A percentile compares a stretch with the other conserved stretches of the same genome.
Conservation (phyloP, 2,888 invertebrate species). For the Drosophila sordidapex region DNA sequence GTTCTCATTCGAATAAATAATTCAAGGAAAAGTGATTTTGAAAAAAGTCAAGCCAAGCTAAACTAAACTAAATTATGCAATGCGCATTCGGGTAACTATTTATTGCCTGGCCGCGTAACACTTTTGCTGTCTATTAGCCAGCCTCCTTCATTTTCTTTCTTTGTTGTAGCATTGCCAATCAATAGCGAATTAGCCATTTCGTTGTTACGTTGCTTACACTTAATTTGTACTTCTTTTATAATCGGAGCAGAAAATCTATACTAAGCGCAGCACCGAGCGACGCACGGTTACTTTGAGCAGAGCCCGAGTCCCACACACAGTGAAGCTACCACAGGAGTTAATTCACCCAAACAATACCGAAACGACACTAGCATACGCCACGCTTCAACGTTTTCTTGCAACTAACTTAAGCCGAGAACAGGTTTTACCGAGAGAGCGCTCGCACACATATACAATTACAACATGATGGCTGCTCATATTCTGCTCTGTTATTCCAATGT, state of each 20-base stretch:
- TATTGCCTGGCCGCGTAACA: slow-evolving; percentile 34
- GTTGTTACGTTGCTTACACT: slow-evolving; percentile 37
- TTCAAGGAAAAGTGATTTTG: slow-evolving; percentile 33
- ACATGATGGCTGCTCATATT: slow-evolving; percentile 86
- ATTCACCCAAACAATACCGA: slow-evolving; percentile 33
- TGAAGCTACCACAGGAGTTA: slow-evolving; percentile 50
- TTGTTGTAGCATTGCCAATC: slow-evolving; percentile 25
- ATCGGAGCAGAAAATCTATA: slow-evolving; percentile 52
- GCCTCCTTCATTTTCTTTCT: slow-evolving; percentile 5
- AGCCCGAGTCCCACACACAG: slow-evolving; percentile 45
- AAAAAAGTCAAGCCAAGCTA: slow-evolving; percentile 16
- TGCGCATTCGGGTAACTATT: slow-evolving; percentile 34
- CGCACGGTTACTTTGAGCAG: slow-evolving; percentile 33
- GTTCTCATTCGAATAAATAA: slow-evolving; percentile 22
- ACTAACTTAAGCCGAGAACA: slow-evolving; percentile 53
- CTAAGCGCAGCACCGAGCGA: slow-evolving; percentile 43
- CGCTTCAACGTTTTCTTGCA: slow-evolving; percentile 59
- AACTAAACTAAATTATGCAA: slow-evolving; percentile 54
- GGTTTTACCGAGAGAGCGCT: slow-evolving; percentile 52
- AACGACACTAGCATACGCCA: slow-evolving; percentile 42
- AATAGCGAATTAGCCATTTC: slow-evolving; percentile 31
- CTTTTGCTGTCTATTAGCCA: slow-evolving; percentile 11
- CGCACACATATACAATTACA: slow-evolving; percentile 19
- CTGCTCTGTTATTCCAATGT: slow-evolving; percentile 25
- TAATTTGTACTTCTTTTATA: slow-evolving; percentile 31